These are phyloP conservation scores for Pyrocephalus nanus DNA, from an alignment of 2,797 vertebrate genomes.

Conservation along the genomic window DNA sequence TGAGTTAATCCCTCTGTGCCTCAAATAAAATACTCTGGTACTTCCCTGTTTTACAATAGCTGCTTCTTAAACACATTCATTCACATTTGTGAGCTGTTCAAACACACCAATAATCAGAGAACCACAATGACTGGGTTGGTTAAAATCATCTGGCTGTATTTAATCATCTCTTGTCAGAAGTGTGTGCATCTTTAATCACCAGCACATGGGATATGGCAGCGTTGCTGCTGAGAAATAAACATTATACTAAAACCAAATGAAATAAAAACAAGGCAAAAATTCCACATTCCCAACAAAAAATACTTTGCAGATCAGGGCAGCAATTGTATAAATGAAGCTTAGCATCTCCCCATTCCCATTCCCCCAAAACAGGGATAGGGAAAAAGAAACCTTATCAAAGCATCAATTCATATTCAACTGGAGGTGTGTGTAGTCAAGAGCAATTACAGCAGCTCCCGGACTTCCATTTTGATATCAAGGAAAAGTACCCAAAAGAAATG, in stretches of 20 bases:
- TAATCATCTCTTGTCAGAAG: constrained; percentile 22
- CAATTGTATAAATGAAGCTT: not conserved
- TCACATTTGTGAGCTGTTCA: not conserved
- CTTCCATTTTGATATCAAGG: not conserved
- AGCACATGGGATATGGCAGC: not conserved
- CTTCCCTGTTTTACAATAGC: not conserved
- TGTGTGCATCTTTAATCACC: constrained; percentile 16
- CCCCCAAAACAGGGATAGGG: not conserved
- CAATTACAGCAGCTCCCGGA: not conserved
- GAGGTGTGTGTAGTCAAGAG: not conserved
- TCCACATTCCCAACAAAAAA: not conserved
- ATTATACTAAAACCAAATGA: accelerated
- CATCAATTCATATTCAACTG: not conserved
- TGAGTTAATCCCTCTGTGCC: constrained; percentile 4
- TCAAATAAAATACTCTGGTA: not conserved
- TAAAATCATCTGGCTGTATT: not conserved
- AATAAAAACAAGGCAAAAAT: not conserved
- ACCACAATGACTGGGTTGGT: not conserved
- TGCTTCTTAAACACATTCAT: constrained; percentile 5
- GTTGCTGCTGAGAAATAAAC: not conserved
- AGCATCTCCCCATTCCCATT: not conserved
- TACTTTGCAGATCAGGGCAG: not conserved
- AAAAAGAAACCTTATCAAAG: not conserved
- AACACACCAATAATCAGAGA: not conserved
- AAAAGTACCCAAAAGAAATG: not conserved